Evolutionary conservation across 2,113 vertebrate species (phyloP).

Genomic region (Burhinus bistriatus): DNA sequence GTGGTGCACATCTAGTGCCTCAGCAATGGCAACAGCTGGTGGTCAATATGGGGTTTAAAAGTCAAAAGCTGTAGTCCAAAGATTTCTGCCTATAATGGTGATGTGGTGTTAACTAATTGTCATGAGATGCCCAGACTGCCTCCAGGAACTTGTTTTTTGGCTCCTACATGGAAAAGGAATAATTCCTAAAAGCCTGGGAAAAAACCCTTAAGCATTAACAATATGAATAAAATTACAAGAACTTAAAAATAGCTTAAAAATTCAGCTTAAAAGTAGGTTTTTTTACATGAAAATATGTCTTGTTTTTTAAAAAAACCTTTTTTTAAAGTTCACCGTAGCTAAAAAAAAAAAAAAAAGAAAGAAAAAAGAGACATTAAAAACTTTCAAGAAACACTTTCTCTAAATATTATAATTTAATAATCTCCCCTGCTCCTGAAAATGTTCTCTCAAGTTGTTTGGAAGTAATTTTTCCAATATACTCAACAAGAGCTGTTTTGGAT

Average conservation of each 20-base stretch:
- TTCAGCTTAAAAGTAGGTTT: background rate
- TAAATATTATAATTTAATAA: background rate
- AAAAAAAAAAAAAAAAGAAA: background rate
- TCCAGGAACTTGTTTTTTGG: background rate
- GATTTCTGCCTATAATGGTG: background rate
- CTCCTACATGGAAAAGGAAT: background rate
- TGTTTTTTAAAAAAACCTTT: accelerated
- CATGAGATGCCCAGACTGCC: background rate
- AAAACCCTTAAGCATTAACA: background rate
- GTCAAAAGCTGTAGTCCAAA: background rate
- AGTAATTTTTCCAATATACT: background rate
- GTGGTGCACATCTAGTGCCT: background rate
- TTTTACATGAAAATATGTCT: background rate
- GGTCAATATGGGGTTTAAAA: background rate
- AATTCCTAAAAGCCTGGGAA: background rate
- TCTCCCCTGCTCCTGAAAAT: background rate
- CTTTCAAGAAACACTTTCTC: background rate
- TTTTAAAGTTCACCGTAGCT: background rate
- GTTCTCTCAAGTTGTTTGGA: background rate
- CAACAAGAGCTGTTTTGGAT: background rate
- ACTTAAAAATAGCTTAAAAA: background rate
- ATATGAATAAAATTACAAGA: background rate
- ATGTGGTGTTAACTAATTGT: background rate
- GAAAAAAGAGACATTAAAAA: background rate
- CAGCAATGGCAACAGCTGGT: background rate